Evolutionary conservation across 2,888 invertebrate genomes (phyloP).

Genomic region (Platycnemis pennipes): DNA sequence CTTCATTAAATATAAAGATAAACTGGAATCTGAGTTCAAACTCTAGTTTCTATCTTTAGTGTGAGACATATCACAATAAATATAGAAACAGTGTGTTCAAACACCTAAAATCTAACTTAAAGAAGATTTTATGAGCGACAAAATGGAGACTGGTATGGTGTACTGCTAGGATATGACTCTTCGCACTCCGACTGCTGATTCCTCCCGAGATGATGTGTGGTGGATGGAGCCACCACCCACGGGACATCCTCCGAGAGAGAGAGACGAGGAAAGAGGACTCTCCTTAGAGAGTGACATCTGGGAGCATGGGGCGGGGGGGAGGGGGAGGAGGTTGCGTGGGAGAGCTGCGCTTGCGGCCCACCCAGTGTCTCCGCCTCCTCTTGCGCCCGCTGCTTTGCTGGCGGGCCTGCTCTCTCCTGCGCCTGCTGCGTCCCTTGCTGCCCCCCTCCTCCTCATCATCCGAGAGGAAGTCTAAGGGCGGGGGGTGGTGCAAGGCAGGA

Average conservation of each 20-base stretch:
- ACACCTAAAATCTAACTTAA: no score
- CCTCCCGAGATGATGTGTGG: no score
- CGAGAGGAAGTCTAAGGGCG: conserved; percentile 36
- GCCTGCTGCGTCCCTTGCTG: conserved; percentile 5
- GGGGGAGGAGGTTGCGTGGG: conserved; percentile 39
- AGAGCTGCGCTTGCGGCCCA: conserved; percentile 51
- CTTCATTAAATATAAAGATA: no score
- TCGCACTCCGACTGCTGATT: not conserved
- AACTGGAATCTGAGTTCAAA: not conserved
- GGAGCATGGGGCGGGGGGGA: conserved; percentile 61
- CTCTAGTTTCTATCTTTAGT: no score
- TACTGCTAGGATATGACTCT: not conserved
- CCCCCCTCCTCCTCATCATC: conserved; percentile 52
- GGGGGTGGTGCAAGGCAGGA: not conserved
- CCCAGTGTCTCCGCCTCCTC: conserved; percentile 59
- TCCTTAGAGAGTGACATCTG: conserved; percentile 62
- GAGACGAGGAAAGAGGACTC: not conserved
- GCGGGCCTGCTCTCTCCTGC: conserved; percentile 45
- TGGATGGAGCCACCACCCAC: no score
- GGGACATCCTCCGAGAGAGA: no score
- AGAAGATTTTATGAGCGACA: not conserved
- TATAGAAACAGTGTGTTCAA: no score
- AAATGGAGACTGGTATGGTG: not conserved
- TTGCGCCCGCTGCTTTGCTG: conserved; percentile 54
- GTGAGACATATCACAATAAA: no score